Percentiles rank a stretch among this genome's conserved stretches.
Evolutionary conservation across 2,888 invertebrate genomes (phyloP).

Genomic region (Papilio protenor): DNA sequence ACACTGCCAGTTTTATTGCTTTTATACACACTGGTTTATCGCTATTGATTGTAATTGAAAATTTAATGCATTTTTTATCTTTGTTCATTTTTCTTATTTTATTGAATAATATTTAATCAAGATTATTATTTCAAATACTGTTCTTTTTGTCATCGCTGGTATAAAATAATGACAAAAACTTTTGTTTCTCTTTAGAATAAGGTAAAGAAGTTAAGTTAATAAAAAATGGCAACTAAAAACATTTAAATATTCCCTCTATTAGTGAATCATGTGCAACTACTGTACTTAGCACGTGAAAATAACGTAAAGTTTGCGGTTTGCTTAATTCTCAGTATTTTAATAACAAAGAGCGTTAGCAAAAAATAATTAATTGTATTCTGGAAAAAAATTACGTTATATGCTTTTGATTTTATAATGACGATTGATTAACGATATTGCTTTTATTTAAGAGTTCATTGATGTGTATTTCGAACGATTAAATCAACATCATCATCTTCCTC

Average conservation of each 20-base stretch:
- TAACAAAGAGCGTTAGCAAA: conserved; percentile 1
- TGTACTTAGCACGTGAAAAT: neutral
- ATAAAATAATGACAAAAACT: neutral
- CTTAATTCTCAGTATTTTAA: neutral
- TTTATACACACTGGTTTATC: neutral
- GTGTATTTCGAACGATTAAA: neutral
- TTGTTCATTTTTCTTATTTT: neutral
- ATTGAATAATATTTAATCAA: neutral
- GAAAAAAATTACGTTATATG: neutral
- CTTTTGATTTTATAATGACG: neutral
- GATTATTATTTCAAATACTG: neutral
- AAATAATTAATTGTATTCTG: neutral
- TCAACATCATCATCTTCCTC: too few species aligned
- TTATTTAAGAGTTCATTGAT: neutral
- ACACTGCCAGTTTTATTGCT: conserved; percentile 13
- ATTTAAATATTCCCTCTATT: conserved; percentile 3
- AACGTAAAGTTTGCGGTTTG: neutral
- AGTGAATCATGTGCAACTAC: neutral
- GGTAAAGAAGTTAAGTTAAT: neutral
- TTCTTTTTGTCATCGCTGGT: neutral
- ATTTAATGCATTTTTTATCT: conserved; percentile 19
- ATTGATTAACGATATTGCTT: too few species aligned
- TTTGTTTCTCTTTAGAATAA: neutral
- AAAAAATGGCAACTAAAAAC: conserved; percentile 7
- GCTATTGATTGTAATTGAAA: conserved; percentile 21